Evolutionary conservation across 2,888 invertebrate species (phyloP).

Genomic region (Lacanobia wlatinum): DNA sequence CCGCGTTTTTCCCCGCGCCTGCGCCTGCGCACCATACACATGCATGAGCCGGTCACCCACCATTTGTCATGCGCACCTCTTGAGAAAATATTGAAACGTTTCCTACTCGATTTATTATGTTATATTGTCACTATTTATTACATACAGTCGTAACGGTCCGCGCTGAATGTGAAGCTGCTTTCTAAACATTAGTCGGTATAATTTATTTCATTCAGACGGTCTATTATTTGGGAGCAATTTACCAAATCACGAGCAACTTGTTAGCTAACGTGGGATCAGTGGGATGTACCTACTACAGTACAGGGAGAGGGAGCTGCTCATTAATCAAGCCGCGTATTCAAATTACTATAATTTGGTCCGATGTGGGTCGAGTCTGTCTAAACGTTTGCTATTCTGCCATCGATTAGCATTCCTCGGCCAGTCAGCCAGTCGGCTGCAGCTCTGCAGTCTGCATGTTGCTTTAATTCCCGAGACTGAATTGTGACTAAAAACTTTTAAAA

Average conservation of each 20-base stretch:
- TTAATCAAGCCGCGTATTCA: conserved; percentile 70
- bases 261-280: conserved; percentile 42
- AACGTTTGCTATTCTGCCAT: conserved; percentile 45
- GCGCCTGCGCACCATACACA: conserved; percentile 73
- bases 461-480: conserved; percentile 16
- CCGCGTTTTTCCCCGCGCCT: conserved; percentile 75
- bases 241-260: conserved; percentile 48
- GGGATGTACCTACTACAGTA: background rate
- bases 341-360: conserved; percentile 68
- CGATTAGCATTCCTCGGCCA: conserved; percentile 54
- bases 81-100: conserved; percentile 61
- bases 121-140: conserved; percentile 54
- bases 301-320: conserved; percentile 52
- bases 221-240: conserved; percentile 64
- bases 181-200: conserved; percentile 49
- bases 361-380: conserved; percentile 31
- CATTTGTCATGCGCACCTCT: conserved; percentile 63
- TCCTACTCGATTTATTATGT: conserved; percentile 51
- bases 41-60: conserved; percentile 72
- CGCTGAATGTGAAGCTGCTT: conserved; percentile 30
- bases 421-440: background rate
- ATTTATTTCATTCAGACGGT: conserved; percentile 42
- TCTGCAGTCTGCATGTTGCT: conserved; percentile 25
- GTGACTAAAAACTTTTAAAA: conserved; percentile 5
- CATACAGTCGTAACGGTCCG: conserved; percentile 31